Conservation (phyloP, 2,888 invertebrate genomes). For the Lymantria dispar region DNA sequence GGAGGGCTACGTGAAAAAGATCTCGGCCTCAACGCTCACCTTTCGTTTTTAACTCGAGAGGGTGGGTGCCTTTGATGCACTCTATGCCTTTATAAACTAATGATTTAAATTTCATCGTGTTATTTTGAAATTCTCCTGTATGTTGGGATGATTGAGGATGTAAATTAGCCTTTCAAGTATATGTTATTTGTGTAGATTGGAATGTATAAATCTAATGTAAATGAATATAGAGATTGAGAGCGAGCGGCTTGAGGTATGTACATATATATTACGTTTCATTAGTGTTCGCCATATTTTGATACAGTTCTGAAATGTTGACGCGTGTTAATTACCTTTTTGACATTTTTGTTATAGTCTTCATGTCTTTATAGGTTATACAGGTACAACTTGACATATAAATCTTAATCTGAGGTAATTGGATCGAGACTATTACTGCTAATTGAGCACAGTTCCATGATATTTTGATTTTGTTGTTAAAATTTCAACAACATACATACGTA, state of each 20-base stretch:
- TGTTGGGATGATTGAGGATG: slow-evolving; percentile 41
- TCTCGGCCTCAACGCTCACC: slow-evolving; percentile 54
- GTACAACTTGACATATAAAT: no score
- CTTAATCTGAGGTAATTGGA: no score
- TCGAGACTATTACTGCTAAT: no score
- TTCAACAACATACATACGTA: no score
- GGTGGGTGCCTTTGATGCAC: slow-evolving; percentile 68
- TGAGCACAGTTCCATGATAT: no score
- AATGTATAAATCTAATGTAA: slow-evolving; percentile 19
- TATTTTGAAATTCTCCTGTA: slow-evolving; percentile 46
- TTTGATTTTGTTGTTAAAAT: no score
- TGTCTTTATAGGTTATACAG: no score
- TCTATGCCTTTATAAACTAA: slow-evolving; percentile 61
- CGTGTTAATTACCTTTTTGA: no score
- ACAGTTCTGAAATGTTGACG: no score
- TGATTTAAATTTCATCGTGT: slow-evolving; percentile 65
- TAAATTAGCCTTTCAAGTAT: slow-evolving; percentile 35
- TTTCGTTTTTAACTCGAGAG: slow-evolving; percentile 73
- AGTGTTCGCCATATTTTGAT: background rate
- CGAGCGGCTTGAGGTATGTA: background rate
- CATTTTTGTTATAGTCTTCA: no score
- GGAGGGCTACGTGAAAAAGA: slow-evolving; percentile 61
- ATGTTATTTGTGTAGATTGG: slow-evolving; percentile 18
- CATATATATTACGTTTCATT: background rate
- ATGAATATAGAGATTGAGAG: slow-evolving; percentile 12